These are phyloP conservation scores for Thera britannica DNA, from an alignment of 2,888 invertebrate species.

Conservation along the genomic window DNA sequence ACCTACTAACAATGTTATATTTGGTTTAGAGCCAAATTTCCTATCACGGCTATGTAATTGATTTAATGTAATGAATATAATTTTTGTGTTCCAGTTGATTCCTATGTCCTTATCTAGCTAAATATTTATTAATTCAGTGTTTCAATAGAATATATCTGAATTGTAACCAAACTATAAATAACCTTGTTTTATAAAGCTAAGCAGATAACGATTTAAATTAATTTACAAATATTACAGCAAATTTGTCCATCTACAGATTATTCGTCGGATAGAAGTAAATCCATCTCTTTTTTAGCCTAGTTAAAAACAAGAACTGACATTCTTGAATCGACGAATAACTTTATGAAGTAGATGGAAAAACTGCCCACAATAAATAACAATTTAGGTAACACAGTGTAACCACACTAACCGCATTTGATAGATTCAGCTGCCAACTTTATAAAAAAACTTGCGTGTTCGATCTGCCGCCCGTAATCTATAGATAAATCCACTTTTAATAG, in stretches of 20 bases:
- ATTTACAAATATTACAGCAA: constrained; percentile 21
- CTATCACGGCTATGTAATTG: neutral
- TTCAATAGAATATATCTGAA: neutral
- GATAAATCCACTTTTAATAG: too few species aligned
- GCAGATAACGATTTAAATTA: constrained; percentile 22
- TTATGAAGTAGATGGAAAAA: too few species aligned
- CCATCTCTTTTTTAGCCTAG: too few species aligned
- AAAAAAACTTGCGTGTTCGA: too few species aligned
- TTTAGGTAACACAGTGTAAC: neutral
- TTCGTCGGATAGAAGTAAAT: too few species aligned
- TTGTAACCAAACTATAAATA: neutral
- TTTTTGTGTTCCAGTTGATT: neutral
- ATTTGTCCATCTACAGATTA: too few species aligned
- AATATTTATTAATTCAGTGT: neutral
- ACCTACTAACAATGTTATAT: too few species aligned
- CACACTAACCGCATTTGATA: neutral
- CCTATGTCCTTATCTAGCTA: neutral
- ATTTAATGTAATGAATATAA: neutral
- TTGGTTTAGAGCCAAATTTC: too few species aligned
- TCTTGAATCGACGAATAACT: too few species aligned
- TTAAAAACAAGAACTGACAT: too few species aligned
- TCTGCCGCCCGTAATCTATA: too few species aligned
- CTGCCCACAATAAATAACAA: neutral
- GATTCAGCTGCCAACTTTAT: too few species aligned
- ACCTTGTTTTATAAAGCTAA: constrained; percentile 22